Evolutionary conservation across 2,113 vertebrate species (phyloP).

Genomic region (Triplophysa dalaica): DNA sequence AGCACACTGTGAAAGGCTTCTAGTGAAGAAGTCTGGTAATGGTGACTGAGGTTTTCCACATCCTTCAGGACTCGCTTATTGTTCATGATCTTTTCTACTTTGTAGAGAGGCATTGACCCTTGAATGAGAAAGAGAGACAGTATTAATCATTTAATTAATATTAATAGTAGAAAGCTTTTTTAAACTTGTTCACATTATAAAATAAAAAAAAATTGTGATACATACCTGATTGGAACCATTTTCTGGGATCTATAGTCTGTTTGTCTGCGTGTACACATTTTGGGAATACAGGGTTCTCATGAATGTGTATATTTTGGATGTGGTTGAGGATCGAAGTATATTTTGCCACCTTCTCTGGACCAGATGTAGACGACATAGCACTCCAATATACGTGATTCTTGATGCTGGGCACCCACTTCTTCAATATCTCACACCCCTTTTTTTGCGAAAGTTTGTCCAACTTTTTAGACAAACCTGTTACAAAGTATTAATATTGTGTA

Average conservation of each 20-base stretch:
- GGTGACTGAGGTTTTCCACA: neutral
- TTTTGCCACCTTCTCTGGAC: constrained; percentile 9
- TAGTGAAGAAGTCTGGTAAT: neutral
- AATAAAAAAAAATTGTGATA: too few species aligned
- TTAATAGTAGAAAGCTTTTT: too few species aligned
- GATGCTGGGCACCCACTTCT: neutral
- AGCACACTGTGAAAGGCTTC: neutral
- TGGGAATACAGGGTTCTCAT: neutral
- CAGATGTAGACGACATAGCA: neutral
- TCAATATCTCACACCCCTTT: neutral
- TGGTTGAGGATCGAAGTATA: constrained; percentile 8
- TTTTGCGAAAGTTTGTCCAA: neutral
- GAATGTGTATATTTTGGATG: neutral
- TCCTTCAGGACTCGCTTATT: neutral
- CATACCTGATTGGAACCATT: neutral
- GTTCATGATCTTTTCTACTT: neutral
- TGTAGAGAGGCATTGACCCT: neutral
- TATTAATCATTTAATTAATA: too few species aligned
- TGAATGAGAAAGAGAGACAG: neutral
- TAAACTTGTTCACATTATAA: too few species aligned
- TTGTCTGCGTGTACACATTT: neutral
- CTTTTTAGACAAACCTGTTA: constrained; percentile 17
- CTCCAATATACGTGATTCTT: neutral
- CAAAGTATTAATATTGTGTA: too few species aligned
- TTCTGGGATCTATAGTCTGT: neutral